Conservation (phyloP, 2,888 invertebrate genomes). For the Bugulina stolonifera region DNA sequence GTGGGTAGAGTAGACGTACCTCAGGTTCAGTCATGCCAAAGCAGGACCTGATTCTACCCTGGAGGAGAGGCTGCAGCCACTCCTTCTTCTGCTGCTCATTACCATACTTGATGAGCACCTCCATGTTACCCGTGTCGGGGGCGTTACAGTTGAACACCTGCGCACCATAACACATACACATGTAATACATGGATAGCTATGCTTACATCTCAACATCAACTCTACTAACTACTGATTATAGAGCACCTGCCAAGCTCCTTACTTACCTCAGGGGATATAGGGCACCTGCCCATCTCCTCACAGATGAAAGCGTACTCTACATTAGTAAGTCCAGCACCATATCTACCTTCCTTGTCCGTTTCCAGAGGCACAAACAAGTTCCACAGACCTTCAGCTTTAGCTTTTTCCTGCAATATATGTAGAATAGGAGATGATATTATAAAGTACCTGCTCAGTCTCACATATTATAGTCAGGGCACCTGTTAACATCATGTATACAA, state of each 20-base stretch:
- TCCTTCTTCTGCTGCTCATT: conserved; percentile 50
- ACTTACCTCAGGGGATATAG: conserved; percentile 51
- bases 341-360: conserved; percentile 47
- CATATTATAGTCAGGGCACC: no score
- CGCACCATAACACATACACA: no score
- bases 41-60: conserved; percentile 52
- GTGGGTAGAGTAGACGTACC: no score
- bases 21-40: conserved; percentile 54
- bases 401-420: conserved; percentile 49
- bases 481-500: no score
- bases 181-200: no score
- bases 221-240: neutral
- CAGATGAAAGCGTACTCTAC: conserved; percentile 55
- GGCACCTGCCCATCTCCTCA: conserved; percentile 53
- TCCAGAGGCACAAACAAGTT: conserved; percentile 54
- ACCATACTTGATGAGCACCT: conserved; percentile 54
- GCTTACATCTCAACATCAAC: no score
- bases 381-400: conserved; percentile 52
- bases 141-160: conserved; percentile 55
- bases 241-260: neutral
- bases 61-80: conserved; percentile 51
- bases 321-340: conserved; percentile 53
- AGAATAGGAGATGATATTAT: no score
- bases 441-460: no score
- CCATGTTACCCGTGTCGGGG: conserved; percentile 57